Conservation (phyloP, 2,797 vertebrate species). For the Chelonia mydas region DNA sequence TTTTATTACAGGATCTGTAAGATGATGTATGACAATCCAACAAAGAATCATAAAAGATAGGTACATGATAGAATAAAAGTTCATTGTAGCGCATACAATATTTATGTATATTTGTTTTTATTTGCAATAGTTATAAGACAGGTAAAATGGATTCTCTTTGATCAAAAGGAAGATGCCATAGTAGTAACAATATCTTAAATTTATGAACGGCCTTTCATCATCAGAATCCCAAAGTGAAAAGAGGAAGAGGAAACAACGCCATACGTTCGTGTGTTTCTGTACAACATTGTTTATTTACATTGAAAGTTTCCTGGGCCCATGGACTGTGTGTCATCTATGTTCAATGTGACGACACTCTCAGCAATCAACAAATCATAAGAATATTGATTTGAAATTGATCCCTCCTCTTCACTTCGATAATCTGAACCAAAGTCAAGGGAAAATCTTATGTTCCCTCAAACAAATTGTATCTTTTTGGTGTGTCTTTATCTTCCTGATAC, state of each 20-base stretch:
- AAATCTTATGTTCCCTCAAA: background rate
- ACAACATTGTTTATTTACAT: conserved; percentile 31
- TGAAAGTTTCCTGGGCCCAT: conserved; percentile 4
- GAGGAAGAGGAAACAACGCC: background rate
- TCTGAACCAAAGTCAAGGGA: background rate
- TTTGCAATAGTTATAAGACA: conserved; percentile 2
- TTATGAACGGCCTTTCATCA: conserved; percentile 33
- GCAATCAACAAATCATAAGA: conserved; percentile 3
- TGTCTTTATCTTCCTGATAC: background rate
- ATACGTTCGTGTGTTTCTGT: conserved; percentile 24
- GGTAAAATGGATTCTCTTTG: conserved; percentile 18
- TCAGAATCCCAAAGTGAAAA: background rate
- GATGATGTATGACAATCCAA: background rate
- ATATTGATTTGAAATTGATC: background rate
- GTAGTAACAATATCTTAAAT: conserved; percentile 9
- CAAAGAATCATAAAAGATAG: background rate
- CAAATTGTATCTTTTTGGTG: background rate
- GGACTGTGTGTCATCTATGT: background rate
- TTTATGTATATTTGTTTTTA: conserved; percentile 13
- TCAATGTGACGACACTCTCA: background rate
- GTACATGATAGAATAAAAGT: background rate
- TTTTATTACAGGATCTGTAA: conserved; percentile 23
- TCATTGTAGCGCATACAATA: background rate
- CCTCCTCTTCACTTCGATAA: background rate
- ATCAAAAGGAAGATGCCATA: background rate